These are phyloP conservation scores for Yponomeuta cagnagella DNA, from an alignment of 2,888 invertebrate genomes.

Conservation along the genomic window DNA sequence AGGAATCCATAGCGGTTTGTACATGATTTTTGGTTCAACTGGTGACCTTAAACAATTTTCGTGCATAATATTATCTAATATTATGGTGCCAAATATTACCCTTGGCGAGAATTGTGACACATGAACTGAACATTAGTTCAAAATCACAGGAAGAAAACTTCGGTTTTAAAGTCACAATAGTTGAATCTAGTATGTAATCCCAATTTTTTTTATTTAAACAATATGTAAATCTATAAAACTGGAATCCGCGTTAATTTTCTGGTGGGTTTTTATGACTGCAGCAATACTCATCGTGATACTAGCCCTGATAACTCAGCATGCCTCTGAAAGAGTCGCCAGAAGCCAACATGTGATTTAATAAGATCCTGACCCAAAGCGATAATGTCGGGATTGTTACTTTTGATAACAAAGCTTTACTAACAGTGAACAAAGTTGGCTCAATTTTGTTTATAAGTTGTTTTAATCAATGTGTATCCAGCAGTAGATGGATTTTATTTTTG, in stretches of 20 bases:
- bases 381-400: no score
- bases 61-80: no score
- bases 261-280: not conserved
- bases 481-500: slow-evolving; percentile 18
- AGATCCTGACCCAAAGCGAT: no score
- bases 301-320: not conserved
- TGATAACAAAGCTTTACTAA: not conserved
- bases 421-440: slow-evolving; percentile 8
- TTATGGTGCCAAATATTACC: no score
- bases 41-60: no score
- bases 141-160: no score
- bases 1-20: slow-evolving; percentile 6
- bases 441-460: slow-evolving; percentile 3
- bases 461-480: not conserved
- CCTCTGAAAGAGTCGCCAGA: not conserved
- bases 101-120: no score
- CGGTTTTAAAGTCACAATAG: no score
- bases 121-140: no score
- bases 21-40: slow-evolving; percentile 7
- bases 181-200: no score
- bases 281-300: slow-evolving; percentile 4
- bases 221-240: not conserved
- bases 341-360: no score
- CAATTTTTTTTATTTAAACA: not conserved
- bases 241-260: not conserved